Percentiles rank a stretch among this genome's conserved stretches.
phyloP scores from a whole-genome alignment of 1,140 invertebrate species.

The Ceratitis capitata region DNA sequence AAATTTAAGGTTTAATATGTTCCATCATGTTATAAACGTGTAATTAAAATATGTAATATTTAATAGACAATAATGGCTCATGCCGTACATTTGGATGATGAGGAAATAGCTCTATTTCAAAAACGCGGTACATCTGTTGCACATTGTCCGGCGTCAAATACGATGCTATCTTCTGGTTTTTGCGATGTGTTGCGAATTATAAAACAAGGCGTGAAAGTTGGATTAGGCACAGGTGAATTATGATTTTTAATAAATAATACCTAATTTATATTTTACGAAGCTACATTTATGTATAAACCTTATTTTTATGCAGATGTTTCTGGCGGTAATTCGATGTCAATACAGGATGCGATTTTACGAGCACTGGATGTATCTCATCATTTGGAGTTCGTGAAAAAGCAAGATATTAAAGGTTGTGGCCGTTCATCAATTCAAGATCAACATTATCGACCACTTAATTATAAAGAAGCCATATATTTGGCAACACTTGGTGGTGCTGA shows the following conservation, averaged over 20 bases:
- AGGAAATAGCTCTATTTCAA: constrained; percentile 77
- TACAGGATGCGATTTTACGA: constrained; percentile 79
- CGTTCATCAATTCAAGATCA: constrained; percentile 40
- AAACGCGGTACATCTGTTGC: constrained; percentile 73
- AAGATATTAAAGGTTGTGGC: constrained; percentile 54
- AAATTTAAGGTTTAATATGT: too few relatives aligned
- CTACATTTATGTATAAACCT: background rate
- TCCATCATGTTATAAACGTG: too few relatives aligned
- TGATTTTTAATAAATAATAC: background rate
- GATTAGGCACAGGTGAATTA: constrained; percentile 76
- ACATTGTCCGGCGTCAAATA: constrained; percentile 91
- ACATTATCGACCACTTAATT: constrained; percentile 70
- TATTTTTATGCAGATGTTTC: constrained; percentile 75
- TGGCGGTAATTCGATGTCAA: constrained; percentile 80
- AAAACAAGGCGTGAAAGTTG: constrained; percentile 76
- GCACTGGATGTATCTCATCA: constrained; percentile 79
- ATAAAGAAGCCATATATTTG: constrained; percentile 82
- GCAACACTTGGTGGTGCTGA: constrained; percentile 87
- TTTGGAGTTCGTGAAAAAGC: constrained; percentile 67
- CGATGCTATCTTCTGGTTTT: constrained; percentile 81
- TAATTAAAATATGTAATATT: too few relatives aligned
- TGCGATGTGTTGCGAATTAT: constrained; percentile 79
- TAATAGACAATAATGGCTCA: constrained; percentile 80
- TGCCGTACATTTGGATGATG: constrained; percentile 77
- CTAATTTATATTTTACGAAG: background rate